Conservation (phyloP, 2,888 invertebrate species). For the Orthosia incerta region DNA sequence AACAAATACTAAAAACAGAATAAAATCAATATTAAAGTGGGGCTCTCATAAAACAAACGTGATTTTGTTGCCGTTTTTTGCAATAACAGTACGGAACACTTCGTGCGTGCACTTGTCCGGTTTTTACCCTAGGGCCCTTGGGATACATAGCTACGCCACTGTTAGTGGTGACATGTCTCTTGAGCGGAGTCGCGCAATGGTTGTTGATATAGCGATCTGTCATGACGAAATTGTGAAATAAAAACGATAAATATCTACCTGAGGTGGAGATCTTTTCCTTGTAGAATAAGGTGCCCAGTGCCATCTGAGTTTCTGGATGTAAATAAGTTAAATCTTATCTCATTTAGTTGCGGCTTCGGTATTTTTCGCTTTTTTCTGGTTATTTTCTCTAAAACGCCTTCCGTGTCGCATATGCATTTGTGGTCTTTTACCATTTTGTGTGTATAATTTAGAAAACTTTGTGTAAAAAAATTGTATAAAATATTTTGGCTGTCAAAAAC, state of each 20-base stretch:
- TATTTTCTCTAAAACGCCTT: conserved; percentile 74
- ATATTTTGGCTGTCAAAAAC: conserved; percentile 36
- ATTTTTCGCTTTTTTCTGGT: conserved; percentile 72
- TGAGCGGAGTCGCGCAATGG: too few relatives aligned
- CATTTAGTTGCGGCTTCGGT: conserved; percentile 69
- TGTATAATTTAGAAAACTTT: not conserved
- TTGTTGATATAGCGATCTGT: too few relatives aligned
- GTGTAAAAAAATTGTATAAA: not conserved
- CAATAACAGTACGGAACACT: too few relatives aligned
- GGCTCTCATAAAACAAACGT: too few relatives aligned
- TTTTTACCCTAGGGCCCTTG: too few relatives aligned
- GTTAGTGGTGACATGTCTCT: too few relatives aligned
- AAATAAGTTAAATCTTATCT: conserved; percentile 81
- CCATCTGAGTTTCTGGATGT: conserved; percentile 91
- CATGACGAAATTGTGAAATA: too few relatives aligned
- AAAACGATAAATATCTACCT: conserved; percentile 59
- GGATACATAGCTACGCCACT: too few relatives aligned
- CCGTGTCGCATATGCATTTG: conserved; percentile 81
- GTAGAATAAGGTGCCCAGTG: conserved; percentile 86
- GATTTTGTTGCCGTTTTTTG: too few relatives aligned
- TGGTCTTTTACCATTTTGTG: conserved; percentile 6
- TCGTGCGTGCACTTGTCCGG: too few relatives aligned
- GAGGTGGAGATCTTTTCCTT: conserved; percentile 88
- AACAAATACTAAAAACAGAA: too few relatives aligned
- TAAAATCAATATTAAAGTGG: too few relatives aligned